Evolutionary conservation across 2,888 invertebrate genomes (phyloP).

Genomic region (Hymenopus coronatus): DNA sequence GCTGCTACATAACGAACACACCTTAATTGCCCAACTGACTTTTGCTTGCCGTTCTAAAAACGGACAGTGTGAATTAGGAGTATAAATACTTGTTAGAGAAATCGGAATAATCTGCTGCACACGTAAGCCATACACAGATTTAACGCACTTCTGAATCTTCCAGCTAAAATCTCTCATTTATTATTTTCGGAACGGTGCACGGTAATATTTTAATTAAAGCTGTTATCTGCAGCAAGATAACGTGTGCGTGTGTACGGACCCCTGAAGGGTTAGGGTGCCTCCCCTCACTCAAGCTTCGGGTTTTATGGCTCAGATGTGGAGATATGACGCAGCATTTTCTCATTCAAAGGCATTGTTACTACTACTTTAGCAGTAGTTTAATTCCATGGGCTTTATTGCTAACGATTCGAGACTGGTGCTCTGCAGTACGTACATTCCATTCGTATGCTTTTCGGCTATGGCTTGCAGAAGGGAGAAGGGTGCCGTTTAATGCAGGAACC

Average conservation of each 20-base stretch:
- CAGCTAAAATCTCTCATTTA: background rate
- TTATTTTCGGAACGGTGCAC: background rate
- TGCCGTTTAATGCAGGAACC: too few relatives aligned
- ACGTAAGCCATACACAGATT: background rate
- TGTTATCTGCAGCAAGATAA: background rate
- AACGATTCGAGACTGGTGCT: background rate
- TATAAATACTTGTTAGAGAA: too few relatives aligned
- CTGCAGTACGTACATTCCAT: too few relatives aligned
- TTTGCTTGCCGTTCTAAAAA: too few relatives aligned
- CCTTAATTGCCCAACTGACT: too few relatives aligned
- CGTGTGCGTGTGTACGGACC: background rate
- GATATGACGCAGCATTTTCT: background rate
- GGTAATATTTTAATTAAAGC: background rate
- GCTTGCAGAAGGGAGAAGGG: too few relatives aligned
- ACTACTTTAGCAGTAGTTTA: too few relatives aligned
- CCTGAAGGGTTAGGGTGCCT: too few relatives aligned
- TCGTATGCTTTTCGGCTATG: too few relatives aligned
- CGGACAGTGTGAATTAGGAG: too few relatives aligned
- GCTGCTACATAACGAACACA: too few relatives aligned
- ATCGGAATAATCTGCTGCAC: too few relatives aligned
- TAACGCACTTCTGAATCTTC: background rate
- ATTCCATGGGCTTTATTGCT: background rate
- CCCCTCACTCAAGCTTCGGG: background rate
- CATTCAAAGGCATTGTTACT: background rate
- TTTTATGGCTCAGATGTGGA: background rate